phyloP scores from a whole-genome alignment of 2,113 vertebrate species.

The Rhabdomys dilectus region DNA sequence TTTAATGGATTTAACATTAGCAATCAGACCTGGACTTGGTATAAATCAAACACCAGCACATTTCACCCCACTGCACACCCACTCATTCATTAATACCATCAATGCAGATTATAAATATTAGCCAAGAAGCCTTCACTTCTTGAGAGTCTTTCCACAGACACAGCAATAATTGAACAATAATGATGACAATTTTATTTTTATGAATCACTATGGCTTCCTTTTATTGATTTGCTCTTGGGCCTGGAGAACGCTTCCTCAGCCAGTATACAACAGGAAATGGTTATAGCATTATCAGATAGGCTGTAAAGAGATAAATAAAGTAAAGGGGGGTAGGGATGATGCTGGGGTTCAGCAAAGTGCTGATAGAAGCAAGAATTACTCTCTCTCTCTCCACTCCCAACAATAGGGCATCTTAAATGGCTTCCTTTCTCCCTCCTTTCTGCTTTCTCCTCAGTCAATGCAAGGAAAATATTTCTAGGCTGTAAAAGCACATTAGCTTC shows the following conservation, averaged over 20 bases:
- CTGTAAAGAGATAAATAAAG: conserved; percentile 79
- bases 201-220: conserved; percentile 87
- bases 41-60: conserved; percentile 88
- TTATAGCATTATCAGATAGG: conserved; percentile 82
- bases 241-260: conserved; percentile 85
- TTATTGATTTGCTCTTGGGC: conserved; percentile 87
- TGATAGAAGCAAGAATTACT: conserved; percentile 76
- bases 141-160: conserved; percentile 87
- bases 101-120: conserved; percentile 89
- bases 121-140: conserved; percentile 85
- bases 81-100: conserved; percentile 88
- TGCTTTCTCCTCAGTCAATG: not conserved
- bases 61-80: conserved; percentile 86
- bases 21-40: conserved; percentile 86
- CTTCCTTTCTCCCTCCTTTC: not conserved
- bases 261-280: conserved; percentile 82
- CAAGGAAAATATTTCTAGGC: conserved; percentile 60
- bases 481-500: conserved; percentile 71
- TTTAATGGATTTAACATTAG: conserved; percentile 92
- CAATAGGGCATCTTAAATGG: conserved; percentile 69
- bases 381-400: conserved; percentile 23
- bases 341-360: conserved; percentile 73
- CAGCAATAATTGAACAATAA: conserved; percentile 89
- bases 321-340: conserved; percentile 60
- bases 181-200: conserved; percentile 89